These are phyloP conservation scores for Drosophila oshimai DNA, from an alignment of 1,140 invertebrate genomes.

Conservation along the genomic window DNA sequence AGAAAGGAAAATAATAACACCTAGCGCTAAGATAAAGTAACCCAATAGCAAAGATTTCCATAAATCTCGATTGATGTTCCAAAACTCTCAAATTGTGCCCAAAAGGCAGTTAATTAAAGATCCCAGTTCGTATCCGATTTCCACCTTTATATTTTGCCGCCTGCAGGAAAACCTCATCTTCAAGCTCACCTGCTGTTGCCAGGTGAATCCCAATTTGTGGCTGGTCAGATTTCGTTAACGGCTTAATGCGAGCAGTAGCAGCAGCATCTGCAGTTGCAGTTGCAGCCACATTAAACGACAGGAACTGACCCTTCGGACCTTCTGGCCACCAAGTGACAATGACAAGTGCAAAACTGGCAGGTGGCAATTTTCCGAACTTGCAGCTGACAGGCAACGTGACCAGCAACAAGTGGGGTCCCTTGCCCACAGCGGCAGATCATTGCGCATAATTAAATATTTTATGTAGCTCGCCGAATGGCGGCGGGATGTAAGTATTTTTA, in stretches of 20 bases:
- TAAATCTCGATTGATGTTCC: no score
- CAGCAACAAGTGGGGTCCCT: constrained; percentile 23
- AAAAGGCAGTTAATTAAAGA: not conserved
- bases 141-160: not conserved
- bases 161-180: not conserved
- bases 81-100: not conserved
- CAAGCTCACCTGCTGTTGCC: not conserved
- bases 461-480: constrained; percentile 23
- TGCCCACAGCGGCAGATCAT: constrained; percentile 21
- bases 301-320: not conserved
- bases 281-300: not conserved
- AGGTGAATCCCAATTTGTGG: constrained; percentile 17
- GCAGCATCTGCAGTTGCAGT: constrained; percentile 12
- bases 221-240: constrained; percentile 17
- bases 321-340: constrained; percentile 16
- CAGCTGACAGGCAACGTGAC: constrained; percentile 24
- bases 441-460: constrained; percentile 57
- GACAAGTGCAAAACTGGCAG: constrained; percentile 24
- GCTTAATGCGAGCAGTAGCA: constrained; percentile 9
- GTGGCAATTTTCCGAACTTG: constrained; percentile 10
- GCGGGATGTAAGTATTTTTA: constrained; percentile 40
- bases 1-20: no score
- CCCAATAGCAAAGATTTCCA: no score
- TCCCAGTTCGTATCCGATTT: not conserved
- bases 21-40: no score